These are phyloP conservation scores for Luperina testacea DNA, from an alignment of 2,888 invertebrate species.

Conservation along the genomic window DNA sequence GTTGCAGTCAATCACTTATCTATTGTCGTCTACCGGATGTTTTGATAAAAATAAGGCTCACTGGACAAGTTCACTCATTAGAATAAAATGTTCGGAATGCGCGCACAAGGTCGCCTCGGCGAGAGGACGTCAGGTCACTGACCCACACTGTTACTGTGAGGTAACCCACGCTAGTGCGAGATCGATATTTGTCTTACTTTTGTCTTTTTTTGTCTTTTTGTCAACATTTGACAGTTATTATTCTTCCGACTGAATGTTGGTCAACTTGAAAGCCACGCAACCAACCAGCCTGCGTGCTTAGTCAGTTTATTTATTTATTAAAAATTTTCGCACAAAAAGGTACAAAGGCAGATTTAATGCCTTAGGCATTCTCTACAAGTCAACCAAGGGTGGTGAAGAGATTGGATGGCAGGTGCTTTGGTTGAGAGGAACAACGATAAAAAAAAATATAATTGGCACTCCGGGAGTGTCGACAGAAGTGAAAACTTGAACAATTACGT, in stretches of 20 bases:
- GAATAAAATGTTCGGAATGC: constrained; percentile 42
- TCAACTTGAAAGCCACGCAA: background rate
- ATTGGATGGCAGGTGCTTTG: too few relatives aligned
- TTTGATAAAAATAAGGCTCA: background rate
- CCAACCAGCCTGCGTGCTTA: background rate
- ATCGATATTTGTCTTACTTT: constrained; percentile 14
- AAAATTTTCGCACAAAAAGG: too few relatives aligned
- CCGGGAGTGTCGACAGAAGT: too few relatives aligned
- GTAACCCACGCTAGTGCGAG: background rate
- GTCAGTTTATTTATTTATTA: too few relatives aligned
- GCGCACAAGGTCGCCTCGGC: constrained; percentile 44
- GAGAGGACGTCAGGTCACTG: constrained; percentile 31
- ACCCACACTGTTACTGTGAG: constrained; percentile 17
- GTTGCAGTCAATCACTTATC: background rate
- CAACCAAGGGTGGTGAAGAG: too few relatives aligned
- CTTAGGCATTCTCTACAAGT: too few relatives aligned
- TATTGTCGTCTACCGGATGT: constrained; percentile 12
- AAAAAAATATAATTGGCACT: too few relatives aligned
- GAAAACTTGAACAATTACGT: too few relatives aligned
- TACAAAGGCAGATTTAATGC: too few relatives aligned
- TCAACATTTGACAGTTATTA: constrained; percentile 6
- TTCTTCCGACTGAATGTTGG: constrained; percentile 14
- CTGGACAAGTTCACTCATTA: constrained; percentile 19
- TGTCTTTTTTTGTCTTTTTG: too few relatives aligned
- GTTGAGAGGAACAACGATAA: too few relatives aligned